Percentiles rank a stretch among this genome's conserved stretches.
These are phyloP conservation scores for Papilio helenus DNA, from an alignment of 1,140 invertebrate genomes.

Conservation along the genomic window DNA sequence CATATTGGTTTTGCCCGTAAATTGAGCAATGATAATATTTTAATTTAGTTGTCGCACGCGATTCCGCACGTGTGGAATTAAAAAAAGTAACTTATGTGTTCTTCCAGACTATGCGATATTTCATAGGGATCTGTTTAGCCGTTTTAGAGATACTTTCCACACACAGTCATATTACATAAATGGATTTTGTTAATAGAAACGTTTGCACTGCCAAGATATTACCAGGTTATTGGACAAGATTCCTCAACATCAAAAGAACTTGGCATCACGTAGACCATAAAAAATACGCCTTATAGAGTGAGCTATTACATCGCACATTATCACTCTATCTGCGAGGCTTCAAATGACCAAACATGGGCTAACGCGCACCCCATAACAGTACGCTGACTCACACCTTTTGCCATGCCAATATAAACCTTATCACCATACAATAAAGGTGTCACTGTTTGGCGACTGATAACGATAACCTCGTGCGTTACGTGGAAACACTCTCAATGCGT, in stretches of 20 bases:
- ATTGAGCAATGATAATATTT: not conserved
- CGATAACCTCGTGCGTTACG: slow-evolving; percentile 18
- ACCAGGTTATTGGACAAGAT: too few species aligned
- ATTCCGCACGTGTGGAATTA: too few species aligned
- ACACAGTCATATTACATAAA: too few species aligned
- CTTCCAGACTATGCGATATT: too few species aligned
- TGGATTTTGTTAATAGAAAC: too few species aligned
- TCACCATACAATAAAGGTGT: not conserved
- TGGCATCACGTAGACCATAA: not conserved
- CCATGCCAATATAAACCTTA: not conserved
- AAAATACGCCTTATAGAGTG: not conserved
- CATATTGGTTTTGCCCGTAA: not conserved
- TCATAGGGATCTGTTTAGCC: too few species aligned
- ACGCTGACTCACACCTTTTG: not conserved
- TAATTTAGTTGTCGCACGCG: too few species aligned
- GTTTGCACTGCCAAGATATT: too few species aligned
- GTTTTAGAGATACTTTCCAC: too few species aligned
- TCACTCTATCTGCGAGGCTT: slow-evolving; percentile 13
- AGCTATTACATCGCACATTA: not conserved
- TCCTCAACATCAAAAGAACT: not conserved
- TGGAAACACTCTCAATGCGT: not conserved
- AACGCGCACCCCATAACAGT: not conserved
- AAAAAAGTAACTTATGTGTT: too few species aligned
- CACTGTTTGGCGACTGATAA: not conserved
- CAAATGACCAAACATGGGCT: not conserved